Percentiles rank a stretch among this genome's conserved stretches.
Conservation (phyloP, 2,113 vertebrate species). For the Haemorhous mexicanus region DNA sequence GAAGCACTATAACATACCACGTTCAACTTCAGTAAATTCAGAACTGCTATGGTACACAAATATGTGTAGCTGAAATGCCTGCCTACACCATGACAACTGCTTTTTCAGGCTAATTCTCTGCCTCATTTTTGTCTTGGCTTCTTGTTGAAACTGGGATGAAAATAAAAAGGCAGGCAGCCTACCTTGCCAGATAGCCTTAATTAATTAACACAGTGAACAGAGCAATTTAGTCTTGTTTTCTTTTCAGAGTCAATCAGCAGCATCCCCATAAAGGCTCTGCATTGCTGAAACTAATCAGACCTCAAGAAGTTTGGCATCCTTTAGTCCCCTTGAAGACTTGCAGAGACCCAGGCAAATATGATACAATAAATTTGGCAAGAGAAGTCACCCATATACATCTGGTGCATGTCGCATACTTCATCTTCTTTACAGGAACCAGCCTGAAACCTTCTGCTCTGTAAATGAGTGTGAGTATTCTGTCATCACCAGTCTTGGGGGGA, state of each 20-base stretch:
- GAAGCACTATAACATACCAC: neutral
- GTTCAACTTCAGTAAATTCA: neutral
- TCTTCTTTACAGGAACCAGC: neutral
- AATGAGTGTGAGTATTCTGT: neutral
- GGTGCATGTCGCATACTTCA: neutral
- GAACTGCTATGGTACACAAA: neutral
- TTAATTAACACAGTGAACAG: conserved; percentile 4
- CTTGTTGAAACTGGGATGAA: neutral
- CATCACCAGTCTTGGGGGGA: neutral
- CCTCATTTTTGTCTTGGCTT: neutral
- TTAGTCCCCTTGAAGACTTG: conserved; percentile 27
- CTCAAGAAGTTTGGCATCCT: neutral
- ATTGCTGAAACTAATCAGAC: conserved; percentile 11
- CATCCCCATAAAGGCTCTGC: neutral
- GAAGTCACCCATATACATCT: neutral
- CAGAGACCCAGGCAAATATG: neutral
- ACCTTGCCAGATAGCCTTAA: conserved; percentile 10
- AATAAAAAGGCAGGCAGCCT: neutral
- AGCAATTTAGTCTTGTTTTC: neutral
- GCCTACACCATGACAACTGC: conserved; percentile 6
- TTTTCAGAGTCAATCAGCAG: neutral
- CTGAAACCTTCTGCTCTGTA: neutral
- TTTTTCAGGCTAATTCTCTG: conserved; percentile 9
- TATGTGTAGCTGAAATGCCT: neutral
- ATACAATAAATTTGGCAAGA: neutral